Evolutionary conservation across 2,888 invertebrate genomes (phyloP), one percentile per base, ranked within the genome.

Genomic region (Empis livida): DNA sequence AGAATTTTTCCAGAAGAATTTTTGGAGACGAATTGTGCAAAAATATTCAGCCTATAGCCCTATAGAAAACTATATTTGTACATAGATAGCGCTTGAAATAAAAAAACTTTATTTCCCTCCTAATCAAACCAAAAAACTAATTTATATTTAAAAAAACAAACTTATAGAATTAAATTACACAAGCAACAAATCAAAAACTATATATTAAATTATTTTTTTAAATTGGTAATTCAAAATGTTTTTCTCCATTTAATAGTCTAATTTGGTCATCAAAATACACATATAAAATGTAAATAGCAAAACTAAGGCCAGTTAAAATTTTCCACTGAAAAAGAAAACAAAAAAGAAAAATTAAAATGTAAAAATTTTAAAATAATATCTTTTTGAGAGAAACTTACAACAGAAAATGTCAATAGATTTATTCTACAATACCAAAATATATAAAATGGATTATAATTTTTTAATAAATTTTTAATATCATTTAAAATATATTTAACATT

Each of bases 391-490:
- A n/a, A n/a, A 35, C n/a, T 20, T 41, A 41, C 41, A 2, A 41
- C 13, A 11, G 9, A 3, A 41, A 23, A 41, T n/a, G 23, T 23
- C 2, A 23, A 13, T n/a, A 3, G 10, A 41, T 41, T 11, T 11
- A 41, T 23, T 23, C 13, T n/a, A n/a, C 41, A 41, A 23, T 20
- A n/a, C 41, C 41, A 41, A 41, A 41, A 23, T 41, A 41, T 41
- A 20, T 13, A 10, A 41, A 41, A 41, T n/a, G 20, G 20, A 41
- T 23, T 41, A 8, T 9, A 41, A 15, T 41, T 14, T n/a, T 11
- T 2, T 41, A 41, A 39, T 17, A 11, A 17, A 17, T 39, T 13
- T 4, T 11, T 11, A 10, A 39, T 15, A 2, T 39, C 16, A 17
- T 16, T 20, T 10, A 17, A 3, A 4, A 20, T 17, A 16, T 10